These are phyloP conservation scores for Pterostichus niger DNA, from an alignment of 2,888 invertebrate species.

Conservation along the genomic window DNA sequence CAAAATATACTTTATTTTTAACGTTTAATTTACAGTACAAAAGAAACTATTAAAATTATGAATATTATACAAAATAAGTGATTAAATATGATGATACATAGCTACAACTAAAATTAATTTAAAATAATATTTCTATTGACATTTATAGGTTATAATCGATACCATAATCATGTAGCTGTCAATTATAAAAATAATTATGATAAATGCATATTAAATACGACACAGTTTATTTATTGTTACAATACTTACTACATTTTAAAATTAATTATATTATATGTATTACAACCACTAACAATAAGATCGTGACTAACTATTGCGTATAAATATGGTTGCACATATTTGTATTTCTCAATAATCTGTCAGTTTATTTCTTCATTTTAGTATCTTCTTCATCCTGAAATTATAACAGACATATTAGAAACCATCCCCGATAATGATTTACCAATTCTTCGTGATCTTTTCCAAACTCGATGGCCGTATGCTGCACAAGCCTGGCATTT, in stretches of 20 bases:
- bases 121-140: neutral
- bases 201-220: neutral
- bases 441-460: constrained; percentile 27
- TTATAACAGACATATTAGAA: constrained; percentile 55
- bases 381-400: constrained; percentile 36
- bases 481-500: constrained; percentile 46
- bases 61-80: neutral
- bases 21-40: too few species aligned
- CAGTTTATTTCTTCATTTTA: neutral
- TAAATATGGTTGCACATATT: too few species aligned
- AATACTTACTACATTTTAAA: neutral
- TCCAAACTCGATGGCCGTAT: constrained; percentile 51
- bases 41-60: too few species aligned
- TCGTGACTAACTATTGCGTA: neutral
- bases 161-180: neutral
- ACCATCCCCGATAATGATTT: constrained; percentile 54
- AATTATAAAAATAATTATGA: neutral
- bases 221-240: neutral
- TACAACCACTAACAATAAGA: neutral
- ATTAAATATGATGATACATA: neutral
- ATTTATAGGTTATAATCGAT: too few species aligned
- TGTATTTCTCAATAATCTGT: too few species aligned
- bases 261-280: neutral
- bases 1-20: too few species aligned
- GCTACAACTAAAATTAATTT: neutral